Evolutionary conservation across 2,888 invertebrate species (phyloP).

Genomic region (Micoletzkya japonica): DNA sequence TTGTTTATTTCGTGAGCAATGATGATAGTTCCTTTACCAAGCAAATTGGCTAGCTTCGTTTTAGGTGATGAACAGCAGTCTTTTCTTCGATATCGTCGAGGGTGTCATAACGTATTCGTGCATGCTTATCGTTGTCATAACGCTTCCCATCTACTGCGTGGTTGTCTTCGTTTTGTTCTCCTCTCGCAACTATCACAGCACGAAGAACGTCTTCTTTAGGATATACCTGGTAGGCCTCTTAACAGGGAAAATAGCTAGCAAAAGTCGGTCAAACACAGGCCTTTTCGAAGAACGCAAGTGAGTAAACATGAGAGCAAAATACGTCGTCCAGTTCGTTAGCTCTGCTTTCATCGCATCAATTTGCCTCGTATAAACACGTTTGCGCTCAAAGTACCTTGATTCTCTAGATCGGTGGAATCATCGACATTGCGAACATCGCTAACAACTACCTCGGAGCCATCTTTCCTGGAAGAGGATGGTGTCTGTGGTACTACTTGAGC

Average conservation of each 20-base stretch:
- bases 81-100: constrained; percentile 16
- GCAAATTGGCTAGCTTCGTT: no score
- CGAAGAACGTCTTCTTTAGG: constrained; percentile 13
- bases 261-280: no score
- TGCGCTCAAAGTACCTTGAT: background rate
- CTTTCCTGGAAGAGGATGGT: constrained; percentile 10
- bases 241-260: no score
- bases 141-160: background rate
- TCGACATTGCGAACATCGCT: constrained; percentile 3
- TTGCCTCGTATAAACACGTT: background rate
- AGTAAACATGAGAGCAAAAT: no score
- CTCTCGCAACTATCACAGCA: background rate
- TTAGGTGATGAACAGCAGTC: background rate
- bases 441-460: constrained; percentile 20
- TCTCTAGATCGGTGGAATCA: constrained; percentile 11
- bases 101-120: background rate
- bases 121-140: constrained; percentile 9
- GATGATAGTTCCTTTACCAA: no score
- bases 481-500: constrained; percentile 11
- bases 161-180: background rate
- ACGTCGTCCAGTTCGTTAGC: no score
- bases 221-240: background rate
- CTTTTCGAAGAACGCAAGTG: no score
- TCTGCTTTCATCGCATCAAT: no score
- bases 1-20: no score